Evolutionary conservation across 2,113 vertebrate species (phyloP), one percentile per base, ranked within the genome.

Genomic region (Alosa alosa): DNA sequence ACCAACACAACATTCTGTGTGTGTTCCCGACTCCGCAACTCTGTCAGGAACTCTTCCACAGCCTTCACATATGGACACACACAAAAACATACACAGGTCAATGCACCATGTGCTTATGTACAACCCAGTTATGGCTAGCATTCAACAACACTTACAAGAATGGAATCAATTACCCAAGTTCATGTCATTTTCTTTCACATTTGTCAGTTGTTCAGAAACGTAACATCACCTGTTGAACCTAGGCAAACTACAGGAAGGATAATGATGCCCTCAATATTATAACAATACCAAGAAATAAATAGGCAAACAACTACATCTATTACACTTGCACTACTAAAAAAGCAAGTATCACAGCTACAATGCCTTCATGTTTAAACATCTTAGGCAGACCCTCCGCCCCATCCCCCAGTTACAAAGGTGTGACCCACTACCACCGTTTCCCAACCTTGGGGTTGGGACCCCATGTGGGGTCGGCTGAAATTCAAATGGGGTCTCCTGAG

Each of bases 11-110:
- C 94, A 55, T 94, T 95, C 90, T 94, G 95, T 83, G 94, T 94
- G 88, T 94, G 93, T 90, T 96, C 95, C 86, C 87, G 92, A 84
- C 91, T 93, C 60, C 93, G 94, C 91, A 96, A 91, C 90, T 95
- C 89, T 83, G 89, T 88, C 92, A 96, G 93, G 92, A 96, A 96
- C 94, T 95, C 95, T 91, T 95, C 94, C 89, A 96, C 94, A 84
- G 93, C 94, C 96, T 96, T 31, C 11, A 31, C 64, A 87, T 52
- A 85, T 50, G 55, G 15, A 84, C 50, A 89, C 46, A 81, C n/a
- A 88, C 13, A 84, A 86, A 52, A 64, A 46, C 17, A 64, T n/a
- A 72, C 81, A 83, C 20, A 85, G 6, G 18, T 60, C 55, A 60
- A 22, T 22, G 4, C 55, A 22, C 55, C 55, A 60, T 60, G 3